Evolutionary conservation across 2,888 invertebrate genomes (phyloP), one percentile per base, ranked within the genome.

Genomic region (Ferdinandea cuprea): DNA sequence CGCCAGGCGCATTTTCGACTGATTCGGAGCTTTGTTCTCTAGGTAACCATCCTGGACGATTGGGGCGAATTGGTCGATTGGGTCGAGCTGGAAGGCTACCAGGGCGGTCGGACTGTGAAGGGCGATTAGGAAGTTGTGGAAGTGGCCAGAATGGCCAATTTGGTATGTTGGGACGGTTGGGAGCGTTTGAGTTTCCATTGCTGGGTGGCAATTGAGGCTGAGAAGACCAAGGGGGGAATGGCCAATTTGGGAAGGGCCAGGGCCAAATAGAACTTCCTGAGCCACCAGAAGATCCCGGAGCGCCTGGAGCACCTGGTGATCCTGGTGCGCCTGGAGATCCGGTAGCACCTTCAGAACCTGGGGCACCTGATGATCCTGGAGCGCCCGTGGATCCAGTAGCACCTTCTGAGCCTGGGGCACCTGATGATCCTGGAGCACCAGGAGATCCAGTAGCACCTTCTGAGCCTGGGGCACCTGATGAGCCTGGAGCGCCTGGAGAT

Each of bases 101-200:
- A 21, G 63, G 48, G n/a, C n/a, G 46, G 4, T 17, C 28, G 11
- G 50, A 1, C 3, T 17, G 50, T 6, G 11, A 7, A 1, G 65
- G 52, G 50, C 17, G 30, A 19, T 1, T n/a, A 28, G 30, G n/a
- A 6, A 21, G 13, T 3, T 17, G 9, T 4, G 66, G 68, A n/a
- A 15, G 9, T 32, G 61, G 54, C 72, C 72, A 72, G 35, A 54
- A 35, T 3, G 72, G 44, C 35, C 35, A 42, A 3, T 28, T 25
- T n/a, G 68, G 68, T 58, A 2, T 46, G 35, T 56, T 46, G 11
- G 68, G 46, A 0, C n/a, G 52, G n/a, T 8, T 54, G 6, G 65
- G 30, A 13, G 25, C 9, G 4, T 44, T 13, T 8, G 11, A 21
- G 21, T 19, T 19, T 21, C 21, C 19, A 46, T 11, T n/a, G 21